Percentiles rank a stretch among this genome's conserved stretches.
Evolutionary conservation across 2,888 invertebrate species (phyloP).

Genomic region (Nomada ruficornis): DNA sequence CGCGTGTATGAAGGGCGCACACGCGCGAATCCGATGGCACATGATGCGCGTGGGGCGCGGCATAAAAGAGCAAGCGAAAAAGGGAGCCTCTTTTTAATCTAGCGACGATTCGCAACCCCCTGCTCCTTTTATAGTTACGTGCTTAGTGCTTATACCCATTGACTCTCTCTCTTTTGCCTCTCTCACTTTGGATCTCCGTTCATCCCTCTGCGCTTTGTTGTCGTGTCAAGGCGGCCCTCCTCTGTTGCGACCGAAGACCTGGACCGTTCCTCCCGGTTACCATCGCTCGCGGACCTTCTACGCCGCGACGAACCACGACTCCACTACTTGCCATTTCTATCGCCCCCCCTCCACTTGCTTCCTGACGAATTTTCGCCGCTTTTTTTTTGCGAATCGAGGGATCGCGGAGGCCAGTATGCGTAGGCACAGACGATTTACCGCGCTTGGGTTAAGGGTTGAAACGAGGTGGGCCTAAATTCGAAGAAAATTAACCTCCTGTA

Average conservation of each 20-base stretch:
- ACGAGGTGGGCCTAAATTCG: too few species aligned
- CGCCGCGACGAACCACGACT: slow-evolving; percentile 40
- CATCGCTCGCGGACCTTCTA: slow-evolving; percentile 36
- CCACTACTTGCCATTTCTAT: slow-evolving; percentile 27
- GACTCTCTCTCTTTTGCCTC: slow-evolving; percentile 66
- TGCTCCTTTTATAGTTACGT: slow-evolving; percentile 82
- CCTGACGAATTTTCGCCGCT: too few species aligned
- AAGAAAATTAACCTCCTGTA: too few species aligned
- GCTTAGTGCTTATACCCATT: slow-evolving; percentile 81
- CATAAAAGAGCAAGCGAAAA: slow-evolving; percentile 83
- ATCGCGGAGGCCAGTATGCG: too few species aligned
- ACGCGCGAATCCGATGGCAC: slow-evolving; percentile 61
- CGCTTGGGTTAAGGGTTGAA: too few species aligned
- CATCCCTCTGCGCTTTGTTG: slow-evolving; percentile 56
- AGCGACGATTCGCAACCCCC: slow-evolving; percentile 83
- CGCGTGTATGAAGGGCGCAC: slow-evolving; percentile 32
- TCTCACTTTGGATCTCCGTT: slow-evolving; percentile 29
- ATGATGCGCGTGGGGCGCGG: slow-evolving; percentile 74
- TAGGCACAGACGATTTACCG: too few species aligned
- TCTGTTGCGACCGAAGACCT: slow-evolving; percentile 53
- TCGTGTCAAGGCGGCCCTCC: slow-evolving; percentile 57
- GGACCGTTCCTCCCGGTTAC: slow-evolving; percentile 19
- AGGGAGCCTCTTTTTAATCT: slow-evolving; percentile 84
- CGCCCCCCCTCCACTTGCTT: background rate
- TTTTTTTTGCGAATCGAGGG: too few species aligned